Base-by-base conservation (phyloP, 2,797 vertebrate genomes). In the Lepilemur septentrionalis region DNA sequence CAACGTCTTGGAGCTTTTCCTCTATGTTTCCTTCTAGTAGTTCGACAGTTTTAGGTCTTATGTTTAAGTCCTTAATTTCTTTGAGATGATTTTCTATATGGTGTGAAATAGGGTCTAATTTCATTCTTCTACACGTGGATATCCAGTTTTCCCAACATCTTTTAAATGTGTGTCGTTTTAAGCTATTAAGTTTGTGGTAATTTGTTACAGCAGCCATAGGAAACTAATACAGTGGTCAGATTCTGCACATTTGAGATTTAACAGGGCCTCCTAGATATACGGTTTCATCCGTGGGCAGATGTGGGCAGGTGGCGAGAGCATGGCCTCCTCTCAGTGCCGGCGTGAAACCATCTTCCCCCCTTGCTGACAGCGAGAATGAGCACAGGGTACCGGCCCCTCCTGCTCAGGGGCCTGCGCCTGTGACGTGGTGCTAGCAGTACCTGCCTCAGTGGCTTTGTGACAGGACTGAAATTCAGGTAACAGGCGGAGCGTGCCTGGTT, bases 351-450 rank as follows among this genome's bases (percentile, higher is more conserved):
- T 11, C 10, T 59, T 25, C 11, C 57, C 23, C 4, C 4, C 17
- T 79, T 11, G 32, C 57, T 25, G 70, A 65, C 57, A 25, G 57
- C 10, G 57, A 59, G 57, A 25, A 25, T 25, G 23, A 1, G 57
- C 23, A 59, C 57, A 11, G 4, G 57, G 4, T 59, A 59, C 25
- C 57, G 25, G 57, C 57, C 57, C 23, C 23, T 59, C 57, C 11
- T 59, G 57, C 57, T 59, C 57, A 59, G 57, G 57, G 23, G 57
- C 20, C 43, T 2, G 20, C 32, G 17, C 30, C 35, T 63, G 10
- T 15, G 12, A 41, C 0, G 5, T 0, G 10, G 28, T 0, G 7
- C 2, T 3, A 48, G 18, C 32, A 11, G 79, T 1, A 6, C 65
- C 38, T 63, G 35, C 80, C 14, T 72, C 7, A 0, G 18, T 2